Conservation (phyloP, 2,113 vertebrate genomes). For the Nicator chloris region DNA sequence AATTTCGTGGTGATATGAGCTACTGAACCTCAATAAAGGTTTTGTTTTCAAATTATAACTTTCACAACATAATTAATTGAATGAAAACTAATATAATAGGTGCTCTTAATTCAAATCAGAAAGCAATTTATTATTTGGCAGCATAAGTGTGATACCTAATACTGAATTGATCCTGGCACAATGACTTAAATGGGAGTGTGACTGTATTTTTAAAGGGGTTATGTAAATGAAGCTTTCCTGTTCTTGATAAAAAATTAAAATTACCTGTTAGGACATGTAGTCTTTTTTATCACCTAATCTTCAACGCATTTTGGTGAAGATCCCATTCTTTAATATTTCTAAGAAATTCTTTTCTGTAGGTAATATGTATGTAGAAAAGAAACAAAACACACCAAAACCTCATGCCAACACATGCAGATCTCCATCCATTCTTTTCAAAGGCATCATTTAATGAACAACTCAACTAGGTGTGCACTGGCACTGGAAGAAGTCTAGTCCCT, state of each 20-base stretch:
- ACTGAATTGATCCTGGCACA: not conserved
- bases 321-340: not conserved
- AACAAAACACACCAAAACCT: not conserved
- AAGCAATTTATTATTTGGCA: constrained; percentile 28
- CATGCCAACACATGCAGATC: not conserved
- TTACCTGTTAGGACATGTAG: not conserved
- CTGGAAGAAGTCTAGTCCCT: not conserved
- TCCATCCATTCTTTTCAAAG: not conserved
- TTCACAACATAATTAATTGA: constrained; percentile 61
- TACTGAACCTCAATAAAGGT: constrained; percentile 41
- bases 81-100: constrained; percentile 52
- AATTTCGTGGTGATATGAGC: constrained; percentile 42
- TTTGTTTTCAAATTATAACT: constrained; percentile 60
- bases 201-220: not conserved
- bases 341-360: not conserved
- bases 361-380: not conserved
- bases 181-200: not conserved
- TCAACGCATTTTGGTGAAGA: not conserved
- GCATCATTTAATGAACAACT: not conserved
- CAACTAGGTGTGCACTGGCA: not conserved
- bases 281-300: not conserved
- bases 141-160: not conserved
- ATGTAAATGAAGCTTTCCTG: not conserved
- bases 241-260: not conserved
- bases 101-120: constrained; percentile 55